Evolutionary conservation across 1,140 invertebrate genomes (phyloP).

Genomic region (Octopus sinensis): DNA sequence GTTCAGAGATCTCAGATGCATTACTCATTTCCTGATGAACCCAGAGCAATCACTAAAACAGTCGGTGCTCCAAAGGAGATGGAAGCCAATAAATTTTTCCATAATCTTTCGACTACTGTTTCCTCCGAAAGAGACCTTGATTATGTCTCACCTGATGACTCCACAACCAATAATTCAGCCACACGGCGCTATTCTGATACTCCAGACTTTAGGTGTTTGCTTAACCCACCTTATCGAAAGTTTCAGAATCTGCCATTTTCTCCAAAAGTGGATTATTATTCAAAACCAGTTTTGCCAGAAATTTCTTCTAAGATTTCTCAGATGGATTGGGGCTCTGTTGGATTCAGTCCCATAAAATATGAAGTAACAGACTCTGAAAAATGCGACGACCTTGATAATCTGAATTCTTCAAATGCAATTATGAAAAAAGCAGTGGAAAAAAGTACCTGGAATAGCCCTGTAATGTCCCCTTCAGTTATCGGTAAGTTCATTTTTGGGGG

Average conservation of each 20-base stretch:
- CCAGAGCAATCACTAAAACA: background rate
- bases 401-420: background rate
- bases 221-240: background rate
- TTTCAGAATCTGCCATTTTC: background rate
- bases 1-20: background rate
- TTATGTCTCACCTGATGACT: background rate
- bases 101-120: background rate
- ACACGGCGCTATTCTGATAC: background rate
- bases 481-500: background rate
- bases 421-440: background rate
- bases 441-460: background rate
- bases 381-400: background rate
- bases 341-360: background rate
- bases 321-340: background rate
- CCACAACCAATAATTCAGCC: background rate
- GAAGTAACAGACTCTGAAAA: background rate
- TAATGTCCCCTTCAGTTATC: background rate
- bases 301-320: background rate
- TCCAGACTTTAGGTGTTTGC: background rate
- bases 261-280: background rate
- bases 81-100: background rate
- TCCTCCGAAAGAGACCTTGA: background rate
- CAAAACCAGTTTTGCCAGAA: background rate
- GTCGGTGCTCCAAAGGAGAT: background rate
- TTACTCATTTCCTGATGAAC: background rate